Conservation (phyloP, 2,797 vertebrate genomes). For the Myiotriccus ornatus region DNA sequence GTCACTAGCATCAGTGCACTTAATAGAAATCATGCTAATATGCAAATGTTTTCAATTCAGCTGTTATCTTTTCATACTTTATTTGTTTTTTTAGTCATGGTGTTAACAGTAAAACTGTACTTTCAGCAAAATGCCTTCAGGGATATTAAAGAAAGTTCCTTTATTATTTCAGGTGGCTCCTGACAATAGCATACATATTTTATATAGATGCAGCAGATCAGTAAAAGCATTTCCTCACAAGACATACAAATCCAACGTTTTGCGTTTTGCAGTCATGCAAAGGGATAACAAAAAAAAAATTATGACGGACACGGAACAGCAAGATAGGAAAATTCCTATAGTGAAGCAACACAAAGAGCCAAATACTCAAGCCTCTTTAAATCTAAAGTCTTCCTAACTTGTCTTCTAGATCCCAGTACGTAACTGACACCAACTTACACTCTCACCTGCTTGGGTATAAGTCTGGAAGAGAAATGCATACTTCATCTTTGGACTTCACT, state of each 20-base stretch:
- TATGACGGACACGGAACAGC: background rate
- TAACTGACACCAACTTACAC: background rate
- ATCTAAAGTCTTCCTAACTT: background rate
- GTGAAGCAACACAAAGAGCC: background rate
- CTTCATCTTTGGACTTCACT: background rate
- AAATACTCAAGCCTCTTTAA: background rate
- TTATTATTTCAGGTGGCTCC: background rate
- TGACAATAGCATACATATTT: background rate
- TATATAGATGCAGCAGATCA: background rate
- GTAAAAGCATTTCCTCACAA: background rate
- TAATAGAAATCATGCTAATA: constrained; percentile 24
- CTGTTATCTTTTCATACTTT: constrained; percentile 30
- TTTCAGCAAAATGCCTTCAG: background rate
- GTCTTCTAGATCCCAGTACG: background rate
- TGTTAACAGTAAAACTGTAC: constrained; percentile 14
- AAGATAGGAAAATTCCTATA: background rate
- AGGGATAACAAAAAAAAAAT: background rate
- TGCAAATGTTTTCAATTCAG: constrained; percentile 38
- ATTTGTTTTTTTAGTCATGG: constrained; percentile 37
- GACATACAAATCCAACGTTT: background rate
- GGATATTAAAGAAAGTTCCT: constrained; percentile 1
- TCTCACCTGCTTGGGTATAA: background rate
- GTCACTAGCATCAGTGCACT: background rate
- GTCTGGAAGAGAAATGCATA: background rate
- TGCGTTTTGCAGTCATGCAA: background rate